phyloP scores from a whole-genome alignment of 1,140 invertebrate genomes.

The Cotesia typhae region DNA sequence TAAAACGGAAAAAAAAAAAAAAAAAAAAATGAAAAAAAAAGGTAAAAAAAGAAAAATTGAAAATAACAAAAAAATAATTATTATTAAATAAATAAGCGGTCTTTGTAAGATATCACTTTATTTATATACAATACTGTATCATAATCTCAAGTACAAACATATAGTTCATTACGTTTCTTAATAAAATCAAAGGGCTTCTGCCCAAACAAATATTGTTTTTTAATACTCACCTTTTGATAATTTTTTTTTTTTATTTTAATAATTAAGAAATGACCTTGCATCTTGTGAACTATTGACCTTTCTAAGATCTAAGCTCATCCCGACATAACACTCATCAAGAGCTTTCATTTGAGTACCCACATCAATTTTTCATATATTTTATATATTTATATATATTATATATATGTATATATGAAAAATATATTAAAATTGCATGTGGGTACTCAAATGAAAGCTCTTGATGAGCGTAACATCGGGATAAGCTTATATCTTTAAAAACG shows the following conservation, averaged over 20 bases:
- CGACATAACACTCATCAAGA: no score
- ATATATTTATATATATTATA: no score
- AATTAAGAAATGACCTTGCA: no score
- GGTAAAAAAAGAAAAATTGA: slow-evolving; percentile 10
- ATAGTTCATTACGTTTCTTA: slow-evolving; percentile 61
- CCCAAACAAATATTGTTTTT: slow-evolving; percentile 23
- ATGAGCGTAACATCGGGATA: no score
- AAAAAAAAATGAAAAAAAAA: neutral
- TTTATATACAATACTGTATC: slow-evolving; percentile 63
- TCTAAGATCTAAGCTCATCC: no score
- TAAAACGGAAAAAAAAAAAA: slow-evolving; percentile 43
- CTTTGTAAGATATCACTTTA: slow-evolving; percentile 63
- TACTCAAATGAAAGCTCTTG: no score
- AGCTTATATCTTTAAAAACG: no score
- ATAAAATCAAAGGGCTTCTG: slow-evolving; percentile 50
- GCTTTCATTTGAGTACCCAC: no score
- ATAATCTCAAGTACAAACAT: slow-evolving; percentile 63
- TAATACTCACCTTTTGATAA: neutral
- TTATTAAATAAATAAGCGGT: slow-evolving; percentile 46
- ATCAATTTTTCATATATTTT: no score
- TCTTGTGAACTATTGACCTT: no score
- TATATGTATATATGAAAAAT: no score
- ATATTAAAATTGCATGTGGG: no score
- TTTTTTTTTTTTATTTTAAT: neutral
- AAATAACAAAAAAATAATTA: slow-evolving; percentile 1